A percentile compares a stretch with the other conserved stretches of the same genome.
Conservation (phyloP, 2,888 invertebrate species). For the Drosophila mimica region DNA sequence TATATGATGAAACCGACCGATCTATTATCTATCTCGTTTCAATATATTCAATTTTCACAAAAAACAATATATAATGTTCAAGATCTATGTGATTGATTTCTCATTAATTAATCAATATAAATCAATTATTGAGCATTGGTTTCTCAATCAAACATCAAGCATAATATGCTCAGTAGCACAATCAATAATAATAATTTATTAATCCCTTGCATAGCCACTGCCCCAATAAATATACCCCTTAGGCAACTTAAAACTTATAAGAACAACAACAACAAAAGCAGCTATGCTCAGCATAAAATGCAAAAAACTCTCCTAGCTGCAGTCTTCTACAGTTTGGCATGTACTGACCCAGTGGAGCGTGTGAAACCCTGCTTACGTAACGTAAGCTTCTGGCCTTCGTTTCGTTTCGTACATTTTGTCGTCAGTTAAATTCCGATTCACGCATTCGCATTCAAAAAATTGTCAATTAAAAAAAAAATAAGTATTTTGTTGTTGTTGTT, state of each 20-base stretch:
- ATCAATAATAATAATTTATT: not conserved
- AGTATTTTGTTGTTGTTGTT: not conserved
- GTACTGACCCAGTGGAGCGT: conserved; percentile 52
- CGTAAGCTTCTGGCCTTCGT: not conserved
- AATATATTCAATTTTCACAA: not conserved
- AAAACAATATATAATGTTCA: not conserved
- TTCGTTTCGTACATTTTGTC: not conserved
- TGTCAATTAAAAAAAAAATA: conserved; percentile 12
- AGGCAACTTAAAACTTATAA: too few relatives aligned
- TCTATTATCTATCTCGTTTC: not conserved
- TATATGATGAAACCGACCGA: too few relatives aligned
- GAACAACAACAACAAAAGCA: not conserved
- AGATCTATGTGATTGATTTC: not conserved
- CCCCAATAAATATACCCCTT: conserved; percentile 13
- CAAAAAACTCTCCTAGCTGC: conserved; percentile 15
- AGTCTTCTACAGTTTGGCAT: conserved; percentile 34
- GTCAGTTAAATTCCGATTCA: conserved; percentile 29
- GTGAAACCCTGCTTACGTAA: conserved; percentile 54
- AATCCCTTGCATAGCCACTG: not conserved
- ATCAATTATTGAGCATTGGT: not conserved
- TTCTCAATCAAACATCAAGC: not conserved
- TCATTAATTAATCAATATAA: not conserved
- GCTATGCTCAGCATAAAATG: conserved; percentile 38
- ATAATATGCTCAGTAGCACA: not conserved
- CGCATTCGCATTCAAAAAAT: conserved; percentile 34